Base-by-base conservation (phyloP, 2,113 vertebrate species). In the Podiceps cristatus region DNA sequence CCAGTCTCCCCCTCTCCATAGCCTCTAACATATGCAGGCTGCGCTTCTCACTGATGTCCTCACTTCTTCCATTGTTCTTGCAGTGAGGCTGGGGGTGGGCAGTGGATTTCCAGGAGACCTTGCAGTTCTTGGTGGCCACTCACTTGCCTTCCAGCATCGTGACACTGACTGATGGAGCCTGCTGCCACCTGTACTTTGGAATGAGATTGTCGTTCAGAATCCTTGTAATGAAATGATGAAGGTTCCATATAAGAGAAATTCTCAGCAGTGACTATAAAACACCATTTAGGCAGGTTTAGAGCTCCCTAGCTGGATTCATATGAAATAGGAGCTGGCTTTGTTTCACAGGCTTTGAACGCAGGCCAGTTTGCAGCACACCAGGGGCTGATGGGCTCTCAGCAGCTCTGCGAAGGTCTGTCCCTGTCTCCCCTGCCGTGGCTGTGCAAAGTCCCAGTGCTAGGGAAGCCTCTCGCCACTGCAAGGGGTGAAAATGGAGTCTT, bases 401-500 rank as follows among this genome's bases (percentile, higher is more conserved):
- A 74, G 28, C 42, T 58, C 79, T 86, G 60, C 7, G 1, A 55
- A 74, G 56, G n/a, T 10, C 42, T 37, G 62, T 63, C 74, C 75
- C 49, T n/a, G 20, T 19, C 13, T 83, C 25, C 74, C 35, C 35
- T 75, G 67, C 37, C 2, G 0, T 1, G 7, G n/a, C 27, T 66
- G 63, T 40, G 55, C 31, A 24, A 20, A 42, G 45, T 18, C 55
- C 25, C 42, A n/a, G 52, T 9, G 49, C 53, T 16, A 29, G 52
- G 55, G 40, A 63, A 81, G 52, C 52, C 44, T 77, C 35, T 62
- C 0, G 0, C 55, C 0, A 0, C 69, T 67, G 45, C 55, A 52
- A 56, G 47, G 81, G 16, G 22, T 58, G 37, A n/a, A 76, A 50
- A 72, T 2, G 37, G 50, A 88, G 29, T 8, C 66, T 93, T 42